These are phyloP conservation scores for Alloscopus bannaensis DNA, from an alignment of 2,888 invertebrate genomes.

Conservation along the genomic window DNA sequence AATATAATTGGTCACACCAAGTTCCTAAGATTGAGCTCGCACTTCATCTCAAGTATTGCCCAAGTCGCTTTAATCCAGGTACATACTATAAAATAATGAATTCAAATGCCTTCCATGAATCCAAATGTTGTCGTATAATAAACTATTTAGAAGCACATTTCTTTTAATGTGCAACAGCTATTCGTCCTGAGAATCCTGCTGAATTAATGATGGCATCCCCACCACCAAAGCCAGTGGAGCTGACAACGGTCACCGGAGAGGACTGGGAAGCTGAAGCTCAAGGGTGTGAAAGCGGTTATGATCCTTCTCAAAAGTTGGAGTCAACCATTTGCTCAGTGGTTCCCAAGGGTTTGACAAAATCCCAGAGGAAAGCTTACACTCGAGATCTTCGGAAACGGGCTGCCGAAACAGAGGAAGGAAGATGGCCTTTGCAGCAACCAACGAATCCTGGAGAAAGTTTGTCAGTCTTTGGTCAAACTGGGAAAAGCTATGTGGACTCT, in stretches of 20 bases:
- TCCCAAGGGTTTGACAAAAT: neutral
- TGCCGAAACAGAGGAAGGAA: neutral
- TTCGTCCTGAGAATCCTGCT: neutral
- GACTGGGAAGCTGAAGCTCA: neutral
- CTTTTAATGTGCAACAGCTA: neutral
- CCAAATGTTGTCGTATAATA: neutral
- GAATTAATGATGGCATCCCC: neutral
- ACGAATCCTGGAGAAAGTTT: too few species aligned
- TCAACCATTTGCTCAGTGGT: too few species aligned
- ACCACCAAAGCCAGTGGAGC: neutral
- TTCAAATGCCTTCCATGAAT: too few species aligned
- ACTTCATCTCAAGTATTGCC: neutral
- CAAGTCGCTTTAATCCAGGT: neutral
- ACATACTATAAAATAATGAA: neutral
- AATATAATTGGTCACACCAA: constrained; percentile 5
- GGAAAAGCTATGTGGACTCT: too few species aligned
- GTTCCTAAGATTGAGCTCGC: neutral
- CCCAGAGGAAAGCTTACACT: neutral
- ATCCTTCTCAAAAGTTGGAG: neutral
- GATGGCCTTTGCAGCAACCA: too few species aligned
- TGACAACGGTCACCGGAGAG: neutral
- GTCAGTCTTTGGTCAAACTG: too few species aligned
- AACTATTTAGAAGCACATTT: neutral
- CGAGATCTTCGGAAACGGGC: neutral
- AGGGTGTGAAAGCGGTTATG: neutral